phyloP scores from a whole-genome alignment of 2,797 vertebrate genomes.

The Melanotaenia parkinsoni region DNA sequence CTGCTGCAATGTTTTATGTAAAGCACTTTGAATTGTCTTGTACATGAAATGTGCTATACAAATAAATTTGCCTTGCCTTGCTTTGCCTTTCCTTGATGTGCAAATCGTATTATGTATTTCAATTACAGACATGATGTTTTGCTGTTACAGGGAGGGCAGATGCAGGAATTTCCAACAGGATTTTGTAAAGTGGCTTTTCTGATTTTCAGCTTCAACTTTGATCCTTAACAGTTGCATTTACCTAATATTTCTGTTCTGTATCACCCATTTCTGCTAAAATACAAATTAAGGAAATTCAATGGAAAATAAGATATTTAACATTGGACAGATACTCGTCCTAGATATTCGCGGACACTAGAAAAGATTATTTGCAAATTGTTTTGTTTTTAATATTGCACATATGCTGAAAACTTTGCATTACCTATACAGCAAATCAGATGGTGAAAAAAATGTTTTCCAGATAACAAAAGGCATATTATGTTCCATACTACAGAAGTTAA shows the following conservation, averaged over 20 bases:
- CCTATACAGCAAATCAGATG: slow-evolving; percentile 36
- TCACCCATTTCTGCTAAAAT: neutral
- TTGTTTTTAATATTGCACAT: slow-evolving; percentile 42
- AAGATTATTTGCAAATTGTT: slow-evolving; percentile 20
- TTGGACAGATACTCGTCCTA: neutral
- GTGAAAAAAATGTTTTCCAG: slow-evolving; percentile 35
- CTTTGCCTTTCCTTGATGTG: too few species aligned
- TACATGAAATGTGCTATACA: too few species aligned
- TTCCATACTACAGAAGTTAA: slow-evolving; percentile 20
- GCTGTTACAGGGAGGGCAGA: too few species aligned
- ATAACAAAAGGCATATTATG: neutral
- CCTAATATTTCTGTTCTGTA: neutral
- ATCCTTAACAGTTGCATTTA: too few species aligned
- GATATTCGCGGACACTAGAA: slow-evolving; percentile 18
- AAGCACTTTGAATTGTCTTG: too few species aligned
- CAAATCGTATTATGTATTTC: neutral
- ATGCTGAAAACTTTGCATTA: slow-evolving; percentile 22
- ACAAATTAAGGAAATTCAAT: neutral
- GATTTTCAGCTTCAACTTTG: neutral
- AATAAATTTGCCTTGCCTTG: too few species aligned
- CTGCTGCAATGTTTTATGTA: too few species aligned
- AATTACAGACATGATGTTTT: too few species aligned
- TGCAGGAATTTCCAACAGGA: neutral
- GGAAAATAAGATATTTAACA: neutral
- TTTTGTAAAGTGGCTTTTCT: neutral